Base-by-base conservation (phyloP, 2,113 vertebrate species). In the Ivindomyrus marchei region DNA sequence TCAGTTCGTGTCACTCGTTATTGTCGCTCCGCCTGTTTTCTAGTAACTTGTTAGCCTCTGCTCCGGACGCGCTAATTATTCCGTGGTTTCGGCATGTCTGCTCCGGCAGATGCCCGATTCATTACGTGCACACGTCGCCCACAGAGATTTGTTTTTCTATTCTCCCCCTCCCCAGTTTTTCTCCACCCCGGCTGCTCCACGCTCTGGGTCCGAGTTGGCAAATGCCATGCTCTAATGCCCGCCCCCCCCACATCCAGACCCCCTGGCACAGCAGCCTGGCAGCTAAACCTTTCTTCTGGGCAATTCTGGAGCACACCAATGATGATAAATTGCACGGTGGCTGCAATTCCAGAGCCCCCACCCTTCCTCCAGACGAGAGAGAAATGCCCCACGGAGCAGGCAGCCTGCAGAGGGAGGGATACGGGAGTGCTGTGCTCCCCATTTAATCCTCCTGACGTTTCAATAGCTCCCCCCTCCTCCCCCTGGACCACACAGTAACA, bases 361-460 rank as follows among this genome's bases (percentile, higher is more conserved):
- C 4, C 85, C 47, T 52, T 84, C 24, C 74, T 15, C 49, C 70
- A 39, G 27, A 0, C 80, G 88, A 90, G 1, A 49, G 27, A 36
- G 42, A 90, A 77, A 66, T 70, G 15, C 77, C 50, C 77, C 24
- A 21, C 39, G 86, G 85, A 49, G 11, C 27, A 87, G 52, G 89
- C 87, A 90, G 88, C 87, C 45, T 90, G n/a, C 89, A 89, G 90
- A 87, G 87, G 19, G 4, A 3, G 24, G n/a, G 58, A 36, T 17
- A 42, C 39, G 66, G 56, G 86, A 66, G 85, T 52, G 88, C 89
- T 50, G 85, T 21, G 13, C 21, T 77, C 91, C 56, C 86, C 88
- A 91, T 88, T 92, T 93, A 94, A 92, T 93, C 92, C 91, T 92
- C 89, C 91, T 92, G 93, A 92, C 90, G 92, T 93, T 94, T 94